These are phyloP conservation scores for Tiliacea aurago DNA, from an alignment of 2,888 invertebrate genomes.

Conservation along the genomic window DNA sequence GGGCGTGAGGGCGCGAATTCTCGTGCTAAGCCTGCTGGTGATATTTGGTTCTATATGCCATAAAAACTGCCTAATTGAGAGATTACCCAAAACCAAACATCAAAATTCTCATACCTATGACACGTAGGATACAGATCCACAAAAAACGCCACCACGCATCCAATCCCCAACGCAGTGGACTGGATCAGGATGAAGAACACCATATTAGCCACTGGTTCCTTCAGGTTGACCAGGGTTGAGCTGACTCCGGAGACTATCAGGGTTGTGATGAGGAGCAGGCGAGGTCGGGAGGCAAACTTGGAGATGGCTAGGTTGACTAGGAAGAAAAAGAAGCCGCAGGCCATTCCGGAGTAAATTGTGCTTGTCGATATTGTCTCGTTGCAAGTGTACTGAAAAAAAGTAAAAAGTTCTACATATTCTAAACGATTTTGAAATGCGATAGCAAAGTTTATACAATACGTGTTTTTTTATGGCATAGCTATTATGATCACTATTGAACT, in stretches of 20 bases:
- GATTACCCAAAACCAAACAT: not conserved
- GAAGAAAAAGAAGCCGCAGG: conserved; percentile 90
- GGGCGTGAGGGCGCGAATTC: too few relatives aligned
- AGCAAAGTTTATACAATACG: too few relatives aligned
- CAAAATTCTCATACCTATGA: conserved; percentile 70
- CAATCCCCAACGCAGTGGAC: conserved; percentile 71
- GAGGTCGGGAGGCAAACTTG: conserved; percentile 86
- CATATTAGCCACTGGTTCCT: conserved; percentile 72
- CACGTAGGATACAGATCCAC: conserved; percentile 80
- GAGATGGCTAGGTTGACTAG: conserved; percentile 85
- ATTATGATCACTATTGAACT: too few relatives aligned
- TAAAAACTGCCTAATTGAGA: too few relatives aligned
- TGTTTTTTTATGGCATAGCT: too few relatives aligned
- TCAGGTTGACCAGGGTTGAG: conserved; percentile 87
- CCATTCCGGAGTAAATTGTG: conserved; percentile 91
- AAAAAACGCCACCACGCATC: conserved; percentile 75
- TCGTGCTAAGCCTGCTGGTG: too few relatives aligned
- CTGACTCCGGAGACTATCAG: conserved; percentile 87
- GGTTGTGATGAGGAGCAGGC: conserved; percentile 82
- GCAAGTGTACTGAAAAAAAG: conserved; percentile 67
- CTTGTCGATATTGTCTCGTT: conserved; percentile 85
- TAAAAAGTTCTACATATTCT: too few relatives aligned
- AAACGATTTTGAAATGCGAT: too few relatives aligned
- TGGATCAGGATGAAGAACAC: conserved; percentile 76
- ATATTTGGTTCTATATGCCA: too few relatives aligned